Percentiles rank a stretch among this genome's conserved stretches.
Evolutionary conservation across 2,113 vertebrate species (phyloP).

Genomic region (zebrafish (Danio rerio)): GRCz12tu NC_133197.1:35533501-35534000

Average conservation of each 20-base stretch:
- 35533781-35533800: slow-evolving; percentile 97
- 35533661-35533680: slow-evolving; percentile 98
- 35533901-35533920: slow-evolving; percentile 94
- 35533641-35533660: slow-evolving; percentile 98
- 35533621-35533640: slow-evolving; percentile 96
- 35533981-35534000: slow-evolving; percentile 90
- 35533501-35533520: too few relatives aligned
- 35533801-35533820: slow-evolving; percentile 96
- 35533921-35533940: slow-evolving; percentile 91
- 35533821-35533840: slow-evolving; percentile 95
- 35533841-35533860: slow-evolving; percentile 86
- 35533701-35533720: slow-evolving; percentile 97
- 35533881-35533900: slow-evolving; percentile 91
- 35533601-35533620: slow-evolving; percentile 74
- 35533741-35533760: slow-evolving; percentile 98
- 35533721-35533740: slow-evolving; percentile 97
- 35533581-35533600: too few relatives aligned
- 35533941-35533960: slow-evolving; percentile 92
- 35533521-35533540: too few relatives aligned
- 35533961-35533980: slow-evolving; percentile 94
- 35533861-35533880: slow-evolving; percentile 94
- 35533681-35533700: slow-evolving; percentile 98
- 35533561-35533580: too few relatives aligned
- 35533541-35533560: too few relatives aligned
- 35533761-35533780: slow-evolving; percentile 96